Conservation (phyloP, 2,797 vertebrate genomes). For the Odontamblyopus rebecca region DNA sequence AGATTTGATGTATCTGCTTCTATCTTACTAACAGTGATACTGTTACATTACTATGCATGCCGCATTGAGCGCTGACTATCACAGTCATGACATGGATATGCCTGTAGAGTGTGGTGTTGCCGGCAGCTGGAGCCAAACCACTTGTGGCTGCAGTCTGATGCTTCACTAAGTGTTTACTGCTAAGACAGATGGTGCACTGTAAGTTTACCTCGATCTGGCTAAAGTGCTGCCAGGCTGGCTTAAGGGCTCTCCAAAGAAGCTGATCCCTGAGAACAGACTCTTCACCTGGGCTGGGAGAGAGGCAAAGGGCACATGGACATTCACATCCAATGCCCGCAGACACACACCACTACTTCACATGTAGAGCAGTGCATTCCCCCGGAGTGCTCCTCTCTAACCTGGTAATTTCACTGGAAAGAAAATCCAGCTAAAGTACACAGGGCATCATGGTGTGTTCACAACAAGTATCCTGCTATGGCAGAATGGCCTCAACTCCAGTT, state of each 20-base stretch:
- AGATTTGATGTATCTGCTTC: not conserved
- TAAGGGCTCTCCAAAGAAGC: constrained; percentile 68
- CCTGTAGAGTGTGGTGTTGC: constrained; percentile 1
- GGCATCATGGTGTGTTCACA: constrained; percentile 59
- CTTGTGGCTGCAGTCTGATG: constrained; percentile 39
- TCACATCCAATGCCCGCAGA: constrained; percentile 36
- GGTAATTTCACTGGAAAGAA: constrained; percentile 66
- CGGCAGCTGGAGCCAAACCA: constrained; percentile 28
- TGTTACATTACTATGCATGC: not conserved
- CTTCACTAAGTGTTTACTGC: constrained; percentile 47
- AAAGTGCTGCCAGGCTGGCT: constrained; percentile 48
- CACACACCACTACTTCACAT: constrained; percentile 68
- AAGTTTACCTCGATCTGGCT: constrained; percentile 52
- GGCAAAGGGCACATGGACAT: constrained; percentile 47
- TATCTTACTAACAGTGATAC: not conserved
- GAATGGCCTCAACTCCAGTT: constrained; percentile 54
- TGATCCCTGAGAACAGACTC: constrained; percentile 60
- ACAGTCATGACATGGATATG: constrained; percentile 11
- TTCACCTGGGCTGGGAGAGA: constrained; percentile 64
- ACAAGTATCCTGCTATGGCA: constrained; percentile 56
- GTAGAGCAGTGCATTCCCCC: constrained; percentile 67
- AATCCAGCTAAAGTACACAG: constrained; percentile 67
- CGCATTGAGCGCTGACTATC: not conserved
- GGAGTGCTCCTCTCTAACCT: constrained; percentile 69
- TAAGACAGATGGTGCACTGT: constrained; percentile 45